phyloP scores from a whole-genome alignment of 2,888 invertebrate genomes.

The Adela reaumurella region DNA sequence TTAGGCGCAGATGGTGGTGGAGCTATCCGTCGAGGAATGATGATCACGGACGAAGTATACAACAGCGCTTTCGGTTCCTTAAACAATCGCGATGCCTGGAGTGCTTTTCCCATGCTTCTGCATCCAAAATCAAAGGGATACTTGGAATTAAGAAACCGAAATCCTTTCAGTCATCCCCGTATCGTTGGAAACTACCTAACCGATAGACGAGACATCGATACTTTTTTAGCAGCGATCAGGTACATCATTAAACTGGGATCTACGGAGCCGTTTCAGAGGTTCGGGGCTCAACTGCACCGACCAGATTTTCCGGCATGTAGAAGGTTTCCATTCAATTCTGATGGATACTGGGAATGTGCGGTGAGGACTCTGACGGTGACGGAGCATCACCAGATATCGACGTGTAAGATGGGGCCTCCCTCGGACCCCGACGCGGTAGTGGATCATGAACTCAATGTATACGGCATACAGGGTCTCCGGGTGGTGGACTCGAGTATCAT shows the following conservation, averaged over 20 bases:
- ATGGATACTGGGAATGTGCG: constrained; percentile 56
- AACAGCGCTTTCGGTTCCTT: constrained; percentile 16
- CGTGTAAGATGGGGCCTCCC: constrained; percentile 54
- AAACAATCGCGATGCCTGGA: constrained; percentile 19
- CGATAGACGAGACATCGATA: constrained; percentile 43
- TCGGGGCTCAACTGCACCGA: constrained; percentile 39
- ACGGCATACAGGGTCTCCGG: constrained; percentile 44
- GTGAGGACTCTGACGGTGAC: constrained; percentile 43
- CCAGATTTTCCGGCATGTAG: constrained; percentile 35
- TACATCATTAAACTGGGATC: constrained; percentile 35
- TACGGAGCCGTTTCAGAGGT: constrained; percentile 40
- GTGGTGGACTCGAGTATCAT: constrained; percentile 60
- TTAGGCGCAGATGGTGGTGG: constrained; percentile 33
- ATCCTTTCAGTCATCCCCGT: constrained; percentile 55
- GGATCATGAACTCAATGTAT: constrained; percentile 42
- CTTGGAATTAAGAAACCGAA: constrained; percentile 47
- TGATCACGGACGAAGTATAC: constrained; percentile 16
- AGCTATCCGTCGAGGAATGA: constrained; percentile 16
- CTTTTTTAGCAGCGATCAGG: constrained; percentile 39
- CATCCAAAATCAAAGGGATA: constrained; percentile 53
- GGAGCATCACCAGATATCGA: constrained; percentile 55
- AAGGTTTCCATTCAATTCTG: constrained; percentile 31
- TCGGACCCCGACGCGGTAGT: constrained; percentile 46
- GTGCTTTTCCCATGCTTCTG: constrained; percentile 35
- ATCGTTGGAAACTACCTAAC: constrained; percentile 63